Percentiles rank a stretch among this genome's conserved stretches.
These are phyloP conservation scores for Stratiomys singularior DNA, from an alignment of 2,888 invertebrate genomes.

Conservation along the genomic window DNA sequence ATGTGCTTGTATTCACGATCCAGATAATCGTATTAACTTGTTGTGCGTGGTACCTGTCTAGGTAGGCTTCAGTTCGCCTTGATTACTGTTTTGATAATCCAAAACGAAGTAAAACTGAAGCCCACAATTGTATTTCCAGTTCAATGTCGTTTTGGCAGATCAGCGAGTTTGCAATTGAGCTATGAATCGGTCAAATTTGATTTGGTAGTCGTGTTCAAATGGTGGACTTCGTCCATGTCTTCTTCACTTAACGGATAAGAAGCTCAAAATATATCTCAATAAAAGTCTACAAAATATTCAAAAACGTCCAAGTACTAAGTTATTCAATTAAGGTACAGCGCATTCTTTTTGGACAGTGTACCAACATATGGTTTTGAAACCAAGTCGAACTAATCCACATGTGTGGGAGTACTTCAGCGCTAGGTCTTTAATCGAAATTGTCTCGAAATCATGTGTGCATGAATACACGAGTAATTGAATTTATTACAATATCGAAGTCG, in stretches of 20 bases:
- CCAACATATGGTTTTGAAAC: no score
- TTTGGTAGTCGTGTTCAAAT: no score
- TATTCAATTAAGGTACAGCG: no score
- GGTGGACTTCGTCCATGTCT: no score
- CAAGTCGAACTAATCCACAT: background rate
- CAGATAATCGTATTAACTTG: constrained; percentile 46
- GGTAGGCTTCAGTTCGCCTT: constrained; percentile 31
- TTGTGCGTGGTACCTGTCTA: constrained; percentile 43
- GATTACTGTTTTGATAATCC: constrained; percentile 24
- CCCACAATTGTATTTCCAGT: constrained; percentile 5
- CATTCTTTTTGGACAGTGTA: no score
- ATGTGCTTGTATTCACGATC: constrained; percentile 16
- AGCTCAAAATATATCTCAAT: no score
- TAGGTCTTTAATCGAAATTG: background rate
- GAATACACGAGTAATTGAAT: constrained; percentile 47
- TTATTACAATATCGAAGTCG: constrained; percentile 39
- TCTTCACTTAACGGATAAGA: no score
- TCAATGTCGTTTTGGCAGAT: background rate
- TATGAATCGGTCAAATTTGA: no score
- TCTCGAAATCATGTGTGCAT: constrained; percentile 19
- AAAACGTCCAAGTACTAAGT: no score
- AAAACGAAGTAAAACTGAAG: background rate
- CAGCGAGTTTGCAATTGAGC: no score
- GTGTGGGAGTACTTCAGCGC: constrained; percentile 24
- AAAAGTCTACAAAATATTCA: no score